These are phyloP conservation scores for Zingel zingel DNA, from an alignment of 2,113 vertebrate species.

Conservation along the genomic window DNA sequence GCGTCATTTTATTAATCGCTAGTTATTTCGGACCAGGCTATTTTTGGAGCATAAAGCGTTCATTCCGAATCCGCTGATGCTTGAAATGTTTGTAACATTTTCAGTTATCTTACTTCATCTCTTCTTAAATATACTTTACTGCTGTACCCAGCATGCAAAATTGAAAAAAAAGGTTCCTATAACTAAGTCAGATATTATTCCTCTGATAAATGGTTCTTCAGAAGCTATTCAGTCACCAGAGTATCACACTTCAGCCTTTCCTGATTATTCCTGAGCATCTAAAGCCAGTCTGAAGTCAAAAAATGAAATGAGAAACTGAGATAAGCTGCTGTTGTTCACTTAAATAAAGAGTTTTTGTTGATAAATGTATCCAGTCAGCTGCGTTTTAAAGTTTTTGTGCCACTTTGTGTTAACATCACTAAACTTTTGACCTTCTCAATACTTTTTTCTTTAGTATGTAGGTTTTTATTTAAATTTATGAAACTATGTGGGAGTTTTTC, in stretches of 20 bases:
- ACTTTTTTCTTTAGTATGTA: neutral
- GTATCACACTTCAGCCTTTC: neutral
- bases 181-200: neutral
- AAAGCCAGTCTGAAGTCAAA: neutral
- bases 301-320: neutral
- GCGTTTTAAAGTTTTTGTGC: neutral
- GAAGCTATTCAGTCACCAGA: neutral
- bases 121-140: no score
- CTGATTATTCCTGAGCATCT: neutral
- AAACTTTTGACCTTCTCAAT: neutral
- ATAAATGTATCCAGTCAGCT: neutral
- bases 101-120: no score
- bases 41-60: no score
- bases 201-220: neutral
- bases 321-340: neutral
- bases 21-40: no score
- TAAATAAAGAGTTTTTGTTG: neutral
- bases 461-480: conserved; percentile 37
- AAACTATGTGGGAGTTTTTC: conserved; percentile 16
- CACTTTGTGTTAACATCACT: neutral
- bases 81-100: no score
- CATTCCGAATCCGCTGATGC: no score
- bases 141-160: no score
- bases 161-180: neutral
- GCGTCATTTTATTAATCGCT: no score